A percentile compares a stretch with the other conserved stretches of the same genome.
phyloP scores from a whole-genome alignment of 1,140 invertebrate species.

The Bombus huntii region DNA sequence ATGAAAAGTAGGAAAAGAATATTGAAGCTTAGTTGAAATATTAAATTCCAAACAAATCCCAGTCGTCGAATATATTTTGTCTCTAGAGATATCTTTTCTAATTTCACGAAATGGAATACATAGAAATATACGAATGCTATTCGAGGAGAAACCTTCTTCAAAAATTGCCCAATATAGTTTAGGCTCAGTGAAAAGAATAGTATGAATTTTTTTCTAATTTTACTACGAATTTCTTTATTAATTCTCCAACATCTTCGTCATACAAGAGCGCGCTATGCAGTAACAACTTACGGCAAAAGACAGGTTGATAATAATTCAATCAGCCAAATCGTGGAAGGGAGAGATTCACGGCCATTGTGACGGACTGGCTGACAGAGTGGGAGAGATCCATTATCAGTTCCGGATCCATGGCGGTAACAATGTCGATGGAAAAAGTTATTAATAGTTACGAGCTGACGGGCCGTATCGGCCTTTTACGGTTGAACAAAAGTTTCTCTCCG shows the following conservation, averaged over 20 bases:
- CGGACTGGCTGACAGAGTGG: background rate
- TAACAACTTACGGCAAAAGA: background rate
- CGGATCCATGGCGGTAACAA: slow-evolving; percentile 23
- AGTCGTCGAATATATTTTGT: background rate
- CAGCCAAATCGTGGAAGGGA: background rate
- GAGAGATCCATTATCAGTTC: slow-evolving; percentile 36
- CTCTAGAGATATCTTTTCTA: background rate
- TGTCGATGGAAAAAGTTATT: slow-evolving; percentile 52
- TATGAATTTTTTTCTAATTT: background rate
- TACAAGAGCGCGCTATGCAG: background rate
- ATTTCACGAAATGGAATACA: background rate
- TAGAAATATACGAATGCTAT: background rate
- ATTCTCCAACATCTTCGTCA: background rate
- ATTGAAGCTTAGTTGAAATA: background rate
- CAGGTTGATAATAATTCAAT: background rate
- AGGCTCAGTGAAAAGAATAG: background rate
- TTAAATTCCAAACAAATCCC: background rate
- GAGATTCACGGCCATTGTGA: background rate
- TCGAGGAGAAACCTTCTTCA: background rate
- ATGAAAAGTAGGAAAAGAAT: background rate
- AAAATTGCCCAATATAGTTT: background rate
- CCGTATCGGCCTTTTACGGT: slow-evolving; percentile 29
- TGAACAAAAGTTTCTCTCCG: background rate
- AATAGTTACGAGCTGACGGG: slow-evolving; percentile 35
- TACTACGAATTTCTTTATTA: background rate